Percentiles rank a stretch among this genome's conserved stretches.
Evolutionary conservation across 2,797 vertebrate species (phyloP).

Genomic region (Tokudaia muenninki): DNA sequence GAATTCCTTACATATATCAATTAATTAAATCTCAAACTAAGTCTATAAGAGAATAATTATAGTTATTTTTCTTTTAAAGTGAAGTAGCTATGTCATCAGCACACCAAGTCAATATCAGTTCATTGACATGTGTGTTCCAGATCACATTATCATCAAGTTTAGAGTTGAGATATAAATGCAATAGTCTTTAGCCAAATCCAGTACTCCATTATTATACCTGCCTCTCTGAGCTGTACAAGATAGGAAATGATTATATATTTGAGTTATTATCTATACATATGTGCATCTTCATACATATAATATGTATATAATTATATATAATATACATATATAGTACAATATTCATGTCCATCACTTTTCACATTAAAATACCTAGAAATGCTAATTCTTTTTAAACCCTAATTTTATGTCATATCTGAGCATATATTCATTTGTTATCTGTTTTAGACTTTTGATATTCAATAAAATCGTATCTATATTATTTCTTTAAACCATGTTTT

Average conservation of each 20-base stretch:
- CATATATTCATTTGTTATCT: background rate
- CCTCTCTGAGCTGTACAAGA: background rate
- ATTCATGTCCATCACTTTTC: background rate
- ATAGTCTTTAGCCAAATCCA: background rate
- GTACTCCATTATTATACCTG: background rate
- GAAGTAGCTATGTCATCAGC: background rate
- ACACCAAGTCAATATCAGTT: background rate
- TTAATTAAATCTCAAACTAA: background rate
- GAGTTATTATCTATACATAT: background rate
- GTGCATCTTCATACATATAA: background rate
- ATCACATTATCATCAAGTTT: background rate
- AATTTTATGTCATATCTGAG: background rate
- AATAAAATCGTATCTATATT: background rate
- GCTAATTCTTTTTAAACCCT: background rate
- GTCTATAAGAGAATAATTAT: background rate
- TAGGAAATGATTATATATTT: background rate
- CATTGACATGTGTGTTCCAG: no score
- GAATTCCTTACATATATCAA: background rate
- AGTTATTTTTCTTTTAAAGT: background rate
- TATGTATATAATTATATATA: background rate
- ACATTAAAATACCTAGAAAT: background rate
- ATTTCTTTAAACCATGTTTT: background rate
- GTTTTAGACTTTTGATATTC: background rate
- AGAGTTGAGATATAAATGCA: background rate
- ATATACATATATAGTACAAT: background rate